Base-by-base conservation (phyloP, 2,888 invertebrate species). In the Altica lythri region DNA sequence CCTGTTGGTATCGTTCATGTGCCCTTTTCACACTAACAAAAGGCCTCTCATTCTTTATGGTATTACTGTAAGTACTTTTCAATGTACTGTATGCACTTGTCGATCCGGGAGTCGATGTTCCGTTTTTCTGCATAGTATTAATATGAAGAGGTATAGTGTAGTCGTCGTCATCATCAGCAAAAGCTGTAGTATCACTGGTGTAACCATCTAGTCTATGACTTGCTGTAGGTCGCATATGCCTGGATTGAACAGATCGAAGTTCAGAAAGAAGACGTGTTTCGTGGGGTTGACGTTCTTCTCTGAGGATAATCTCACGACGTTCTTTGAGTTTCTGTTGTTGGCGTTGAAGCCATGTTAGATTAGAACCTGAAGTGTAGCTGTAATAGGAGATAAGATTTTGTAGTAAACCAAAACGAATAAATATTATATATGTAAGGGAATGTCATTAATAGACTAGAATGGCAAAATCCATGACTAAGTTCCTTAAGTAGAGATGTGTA, bases 301-400 rank as follows among this genome's bases (percentile, higher is more conserved):
- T 80, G 74, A 86, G 82, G 71, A 88, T 81, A 55, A 86, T 85
- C 72, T 90, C 90, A 66, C 85, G 82, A 64, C 88, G 82, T 66
- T 90, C 90, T 42, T 89, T 83, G 37, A 92, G 80, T 72, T 90
- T 90, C 72, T 89, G 83, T 71, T 92, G 91, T 71, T 92, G 91
- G 61, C 87, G 81, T 75, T 90, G 90, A 57, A 92, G 80, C 91
- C 91, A 92, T 49, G 90, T 87, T 60, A 86, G 77, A 16, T 75
- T 73, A 19, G 75, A 73, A 12, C 61, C 59, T 46, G 64, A 68
- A 47, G 67, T 68, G 53, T 72, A 72, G 53, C 74, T 73, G 64
- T 5, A 71, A 67, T 8, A n/a, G 34, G 19, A 14, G 29, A 22
- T 3, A 13, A 27, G 9, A 8, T 19, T 6, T 2, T 2, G 12